Evolutionary conservation across 1,140 invertebrate species (phyloP), one percentile per base, ranked within the genome.

Genomic region (Cyrtorhinus lividipennis): DNA sequence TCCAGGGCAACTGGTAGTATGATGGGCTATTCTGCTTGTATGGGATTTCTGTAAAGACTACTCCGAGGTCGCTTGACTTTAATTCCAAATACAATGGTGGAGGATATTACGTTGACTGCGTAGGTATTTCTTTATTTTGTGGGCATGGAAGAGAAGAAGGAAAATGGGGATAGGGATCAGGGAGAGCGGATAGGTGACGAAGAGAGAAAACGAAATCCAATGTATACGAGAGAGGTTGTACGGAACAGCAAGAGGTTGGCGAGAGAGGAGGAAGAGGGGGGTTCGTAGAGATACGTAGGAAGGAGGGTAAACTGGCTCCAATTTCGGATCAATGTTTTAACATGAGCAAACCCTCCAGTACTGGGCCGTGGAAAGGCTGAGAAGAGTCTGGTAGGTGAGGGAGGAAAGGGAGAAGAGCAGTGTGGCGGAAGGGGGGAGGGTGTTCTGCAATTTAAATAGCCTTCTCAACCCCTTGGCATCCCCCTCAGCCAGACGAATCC

Each of bases 281-380:
- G 38, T 44, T n/a, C 8, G 38, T 44, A 10, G 18, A 53, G 48
- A 38, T 38, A 38, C 48, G 48, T 13, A 53, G 62, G 62, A 63
- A 63, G 64, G 53, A 62, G 62, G 58, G 66, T 65, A 65, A 66
- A 65, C 62, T 66, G 62, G 66, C 64, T 67, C 67, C 66, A 67
- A 67, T 68, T 68, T 65, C 67, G 62, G 67, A 68, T 68, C 67
- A 68, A 68, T 68, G 67, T 68, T 68, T 68, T 68, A 66, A 68
- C 67, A 68, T 68, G 67, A 68, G 67, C 62, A 20, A 27, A 59
- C 23, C 62, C 30, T 45, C 27, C 13, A 24, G 24, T 61, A 59
- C 63, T 38, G 30, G n/a, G n/a, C n/a, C 30, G 5, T 38, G 5
- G 30, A 38, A 38, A 38, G 30, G 30, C 5, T 15, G 30, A 15